These are phyloP conservation scores for Sebastiscus tertius DNA, from an alignment of 2,797 vertebrate genomes.

Conservation along the genomic window DNA sequence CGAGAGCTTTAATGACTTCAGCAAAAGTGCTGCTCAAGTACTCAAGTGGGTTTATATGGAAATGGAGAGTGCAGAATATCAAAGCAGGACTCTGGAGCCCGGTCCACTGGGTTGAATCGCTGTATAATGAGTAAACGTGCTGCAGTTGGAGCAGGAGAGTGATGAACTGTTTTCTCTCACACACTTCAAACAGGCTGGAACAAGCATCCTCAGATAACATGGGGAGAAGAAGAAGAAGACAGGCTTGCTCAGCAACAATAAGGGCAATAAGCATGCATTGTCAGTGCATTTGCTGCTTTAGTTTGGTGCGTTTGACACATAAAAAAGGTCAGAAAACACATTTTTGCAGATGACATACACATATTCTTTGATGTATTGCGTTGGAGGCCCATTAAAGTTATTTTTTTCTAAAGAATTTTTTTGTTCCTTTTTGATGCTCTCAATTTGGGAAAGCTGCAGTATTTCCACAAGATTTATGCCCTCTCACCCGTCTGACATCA, in stretches of 20 bases:
- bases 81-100: conserved; percentile 28
- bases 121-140: conserved; percentile 35
- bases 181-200: conserved; percentile 50
- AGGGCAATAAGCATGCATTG: neutral
- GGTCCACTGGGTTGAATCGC: conserved; percentile 28
- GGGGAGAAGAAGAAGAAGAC: neutral
- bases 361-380: neutral
- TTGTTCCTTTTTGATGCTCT: neutral
- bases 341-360: neutral
- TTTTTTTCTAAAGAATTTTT: neutral
- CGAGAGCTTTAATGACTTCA: conserved; percentile 34
- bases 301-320: neutral
- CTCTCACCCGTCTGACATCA: neutral
- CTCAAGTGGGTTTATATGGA: conserved; percentile 37
- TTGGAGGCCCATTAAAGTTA: neutral
- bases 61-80: conserved; percentile 41
- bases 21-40: conserved; percentile 31
- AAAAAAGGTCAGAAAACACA: neutral
- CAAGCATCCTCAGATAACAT: conserved; percentile 26
- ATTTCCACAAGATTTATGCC: conserved; percentile 1
- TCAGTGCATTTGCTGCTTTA: neutral
- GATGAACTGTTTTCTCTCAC: conserved; percentile 37
- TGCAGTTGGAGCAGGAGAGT: conserved; percentile 27
- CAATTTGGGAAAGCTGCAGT: neutral
- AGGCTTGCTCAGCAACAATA: conserved; percentile 3